These are phyloP conservation scores for Sminthurides bifidus DNA, from an alignment of 1,140 invertebrate genomes.

Conservation along the genomic window DNA sequence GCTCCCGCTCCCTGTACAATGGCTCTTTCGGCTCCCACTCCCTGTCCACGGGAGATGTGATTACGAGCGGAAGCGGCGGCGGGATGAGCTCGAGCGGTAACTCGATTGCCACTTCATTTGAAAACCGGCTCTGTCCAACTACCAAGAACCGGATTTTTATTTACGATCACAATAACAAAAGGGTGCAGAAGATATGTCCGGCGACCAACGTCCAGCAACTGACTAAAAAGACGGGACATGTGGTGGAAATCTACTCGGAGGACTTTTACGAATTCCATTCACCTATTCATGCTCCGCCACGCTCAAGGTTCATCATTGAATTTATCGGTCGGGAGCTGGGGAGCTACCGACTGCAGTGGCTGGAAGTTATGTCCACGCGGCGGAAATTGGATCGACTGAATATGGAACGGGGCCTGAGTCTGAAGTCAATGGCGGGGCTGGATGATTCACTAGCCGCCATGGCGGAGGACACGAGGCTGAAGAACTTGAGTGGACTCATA, in stretches of 20 bases:
- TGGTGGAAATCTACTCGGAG: slow-evolving; percentile 29
- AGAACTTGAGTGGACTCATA: background rate
- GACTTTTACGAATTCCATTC: slow-evolving; percentile 28
- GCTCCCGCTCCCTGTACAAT: too few relatives aligned
- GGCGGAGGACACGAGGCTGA: background rate
- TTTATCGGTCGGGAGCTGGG: slow-evolving; percentile 58
- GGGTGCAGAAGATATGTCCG: slow-evolving; percentile 31
- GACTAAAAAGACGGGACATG: slow-evolving; percentile 19
- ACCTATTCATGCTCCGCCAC: slow-evolving; percentile 22
- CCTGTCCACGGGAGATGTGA: too few relatives aligned
- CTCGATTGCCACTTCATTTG: slow-evolving; percentile 11
- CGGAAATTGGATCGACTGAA: slow-evolving; percentile 20
- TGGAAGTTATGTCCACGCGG: slow-evolving; percentile 45
- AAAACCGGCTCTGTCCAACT: slow-evolving; percentile 29
- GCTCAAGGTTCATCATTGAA: slow-evolving; percentile 39
- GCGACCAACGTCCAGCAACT: slow-evolving; percentile 23
- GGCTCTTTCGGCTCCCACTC: too few relatives aligned
- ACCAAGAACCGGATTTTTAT: slow-evolving; percentile 31
- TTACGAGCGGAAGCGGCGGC: background rate
- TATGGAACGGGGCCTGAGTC: background rate
- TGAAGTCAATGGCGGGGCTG: background rate
- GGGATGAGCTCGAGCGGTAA: background rate
- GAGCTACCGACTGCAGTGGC: slow-evolving; percentile 53
- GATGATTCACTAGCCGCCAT: background rate
- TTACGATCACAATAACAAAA: slow-evolving; percentile 23